These are phyloP conservation scores for Actinernus sp. DNA, from an alignment of 92 coral and sea anemone species.

Conservation along the genomic window DNA sequence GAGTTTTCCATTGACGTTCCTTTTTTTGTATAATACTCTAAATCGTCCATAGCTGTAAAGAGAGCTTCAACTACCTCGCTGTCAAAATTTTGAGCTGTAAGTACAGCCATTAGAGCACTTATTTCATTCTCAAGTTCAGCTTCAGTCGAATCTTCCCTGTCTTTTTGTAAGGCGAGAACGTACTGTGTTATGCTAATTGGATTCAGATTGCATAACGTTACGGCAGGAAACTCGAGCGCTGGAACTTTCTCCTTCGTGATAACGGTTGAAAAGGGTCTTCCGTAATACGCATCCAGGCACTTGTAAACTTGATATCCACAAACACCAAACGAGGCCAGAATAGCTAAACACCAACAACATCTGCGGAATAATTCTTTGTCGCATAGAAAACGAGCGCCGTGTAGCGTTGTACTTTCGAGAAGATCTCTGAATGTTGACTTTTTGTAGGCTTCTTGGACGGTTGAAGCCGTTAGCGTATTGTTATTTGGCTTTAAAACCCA, in stretches of 20 bases:
- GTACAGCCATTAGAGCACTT: background rate
- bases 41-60: background rate
- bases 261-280: constrained; percentile 32
- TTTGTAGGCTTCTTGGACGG: too few species aligned
- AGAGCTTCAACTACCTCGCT: too few species aligned
- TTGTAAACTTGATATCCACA: constrained; percentile 15
- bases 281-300: background rate
- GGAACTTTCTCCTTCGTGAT: constrained; percentile 15
- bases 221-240: constrained; percentile 29
- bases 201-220: constrained; percentile 40
- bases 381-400: constrained; percentile 41
- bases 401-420: constrained; percentile 32
- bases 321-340: constrained; percentile 8
- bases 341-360: constrained; percentile 15
- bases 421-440: constrained; percentile 18
- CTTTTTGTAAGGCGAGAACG: background rate
- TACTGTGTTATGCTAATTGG: constrained; percentile 22
- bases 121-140: background rate
- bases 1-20: background rate
- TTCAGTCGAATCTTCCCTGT: background rate
- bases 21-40: too few species aligned
- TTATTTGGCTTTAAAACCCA: too few species aligned
- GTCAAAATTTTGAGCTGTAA: background rate
- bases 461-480: too few species aligned
- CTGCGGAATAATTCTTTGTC: constrained; percentile 10